These are phyloP conservation scores for Charaxes varanes DNA, from an alignment of 1,140 invertebrate species.

Conservation along the genomic window DNA sequence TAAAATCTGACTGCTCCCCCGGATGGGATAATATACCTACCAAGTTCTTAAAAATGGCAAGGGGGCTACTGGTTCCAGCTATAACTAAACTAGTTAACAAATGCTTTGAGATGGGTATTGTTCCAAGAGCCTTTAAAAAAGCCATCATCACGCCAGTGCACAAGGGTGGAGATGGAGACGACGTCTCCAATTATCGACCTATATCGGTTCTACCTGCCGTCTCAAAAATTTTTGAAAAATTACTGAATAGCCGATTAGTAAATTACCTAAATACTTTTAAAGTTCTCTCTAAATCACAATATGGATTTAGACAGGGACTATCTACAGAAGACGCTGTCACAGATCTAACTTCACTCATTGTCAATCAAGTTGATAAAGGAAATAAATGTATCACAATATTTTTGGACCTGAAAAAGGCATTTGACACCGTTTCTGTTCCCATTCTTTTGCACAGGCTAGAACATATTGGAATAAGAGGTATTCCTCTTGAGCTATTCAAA, in stretches of 20 bases:
- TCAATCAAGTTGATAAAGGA: slow-evolving; percentile 7
- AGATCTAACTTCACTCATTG: slow-evolving; percentile 5
- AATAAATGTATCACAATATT: no score
- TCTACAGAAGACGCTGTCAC: slow-evolving; percentile 13
- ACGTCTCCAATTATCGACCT: slow-evolving; percentile 6
- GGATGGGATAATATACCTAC: slow-evolving; percentile 12
- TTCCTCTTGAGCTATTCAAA: slow-evolving; percentile 6
- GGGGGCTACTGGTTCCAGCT: slow-evolving; percentile 2
- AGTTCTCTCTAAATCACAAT: no score
- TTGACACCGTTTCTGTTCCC: no score
- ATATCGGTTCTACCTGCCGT: slow-evolving; percentile 11
- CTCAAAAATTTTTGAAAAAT: slow-evolving; percentile 15
- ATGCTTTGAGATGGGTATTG: slow-evolving; percentile 11
- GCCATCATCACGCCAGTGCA: slow-evolving; percentile 11
- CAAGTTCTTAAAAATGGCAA: slow-evolving; percentile 5
- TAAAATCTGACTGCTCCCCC: slow-evolving; percentile 10
- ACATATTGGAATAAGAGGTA: no score
- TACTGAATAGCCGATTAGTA: slow-evolving; percentile 12
- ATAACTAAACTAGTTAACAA: slow-evolving; percentile 9
- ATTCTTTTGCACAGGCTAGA: no score
- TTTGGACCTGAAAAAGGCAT: no score
- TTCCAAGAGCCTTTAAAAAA: slow-evolving; percentile 8
- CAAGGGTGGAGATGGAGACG: slow-evolving; percentile 7
- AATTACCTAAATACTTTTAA: slow-evolving; percentile 12
- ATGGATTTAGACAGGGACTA: slow-evolving; percentile 9